Evolutionary conservation across 2,797 vertebrate genomes (phyloP).

Genomic region (Brachymystax lenok): DNA sequence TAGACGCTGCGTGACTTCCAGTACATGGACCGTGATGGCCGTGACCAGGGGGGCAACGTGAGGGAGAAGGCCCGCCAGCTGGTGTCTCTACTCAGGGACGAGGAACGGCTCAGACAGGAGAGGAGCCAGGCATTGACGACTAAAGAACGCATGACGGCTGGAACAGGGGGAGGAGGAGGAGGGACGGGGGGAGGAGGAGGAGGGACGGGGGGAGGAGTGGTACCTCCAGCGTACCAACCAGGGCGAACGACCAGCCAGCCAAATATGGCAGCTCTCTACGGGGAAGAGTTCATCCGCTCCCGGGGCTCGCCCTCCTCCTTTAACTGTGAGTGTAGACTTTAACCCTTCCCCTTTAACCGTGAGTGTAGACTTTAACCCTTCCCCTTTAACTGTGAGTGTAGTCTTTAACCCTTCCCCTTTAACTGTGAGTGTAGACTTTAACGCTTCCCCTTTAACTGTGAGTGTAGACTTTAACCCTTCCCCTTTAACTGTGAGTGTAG

Average conservation of each 20-base stretch:
- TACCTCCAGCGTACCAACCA: constrained; percentile 75
- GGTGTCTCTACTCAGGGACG: constrained; percentile 89
- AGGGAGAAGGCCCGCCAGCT: constrained; percentile 95
- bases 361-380: not conserved
- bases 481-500: no score
- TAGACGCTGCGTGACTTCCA: constrained; percentile 95
- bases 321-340: constrained; percentile 82
- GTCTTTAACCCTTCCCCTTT: not conserved
- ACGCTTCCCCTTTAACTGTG: no score
- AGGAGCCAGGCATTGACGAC: constrained; percentile 91
- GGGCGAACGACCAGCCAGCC: constrained; percentile 86
- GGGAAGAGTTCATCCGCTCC: constrained; percentile 83
- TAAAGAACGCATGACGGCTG: constrained; percentile 91
- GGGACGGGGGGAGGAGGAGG: constrained; percentile 5
- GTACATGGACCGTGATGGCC: constrained; percentile 89
- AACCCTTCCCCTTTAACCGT: not conserved
- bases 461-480: no score
- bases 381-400: not conserved
- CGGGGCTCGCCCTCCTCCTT: constrained; percentile 90
- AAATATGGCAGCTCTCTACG: constrained; percentile 79
- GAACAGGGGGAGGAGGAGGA: constrained; percentile 69
- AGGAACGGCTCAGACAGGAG: constrained; percentile 89
- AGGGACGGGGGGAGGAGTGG: constrained; percentile 55
- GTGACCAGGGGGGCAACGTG: constrained; percentile 95
- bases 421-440: not conserved